A percentile compares a stretch with the other conserved stretches of the same genome.
These are phyloP conservation scores for Chiridota heheva DNA, from an alignment of 35 echinoderm and acorn worm genomes.

Conservation along the genomic window DNA sequence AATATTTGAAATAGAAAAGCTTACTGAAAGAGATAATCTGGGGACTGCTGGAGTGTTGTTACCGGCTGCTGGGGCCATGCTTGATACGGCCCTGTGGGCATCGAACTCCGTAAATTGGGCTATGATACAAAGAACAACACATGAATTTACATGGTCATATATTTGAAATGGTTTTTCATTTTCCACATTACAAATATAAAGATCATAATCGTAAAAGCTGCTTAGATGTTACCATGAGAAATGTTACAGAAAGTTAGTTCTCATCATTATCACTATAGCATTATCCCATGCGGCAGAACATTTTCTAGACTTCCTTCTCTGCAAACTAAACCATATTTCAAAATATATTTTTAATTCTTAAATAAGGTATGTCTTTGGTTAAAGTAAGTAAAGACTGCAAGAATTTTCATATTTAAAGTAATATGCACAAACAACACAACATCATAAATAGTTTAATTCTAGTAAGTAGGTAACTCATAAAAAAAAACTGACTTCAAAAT, in stretches of 20 bases:
- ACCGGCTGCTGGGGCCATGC: slow-evolving; percentile 53
- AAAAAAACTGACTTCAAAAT: too few relatives aligned
- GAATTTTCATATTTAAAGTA: not conserved
- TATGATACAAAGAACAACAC: slow-evolving; percentile 8
- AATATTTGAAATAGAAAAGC: too few relatives aligned
- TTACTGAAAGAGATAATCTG: slow-evolving; percentile 93
- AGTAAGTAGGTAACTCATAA: too few relatives aligned
- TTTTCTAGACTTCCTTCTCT: too few relatives aligned
- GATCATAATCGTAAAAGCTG: too few relatives aligned
- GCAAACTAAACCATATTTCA: not conserved
- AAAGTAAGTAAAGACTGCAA: not conserved
- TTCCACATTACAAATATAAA: too few relatives aligned
- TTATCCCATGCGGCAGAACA: too few relatives aligned
- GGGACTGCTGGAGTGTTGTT: slow-evolving; percentile 33
- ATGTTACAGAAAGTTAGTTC: not conserved
- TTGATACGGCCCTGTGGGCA: slow-evolving; percentile 57
- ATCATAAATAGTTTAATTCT: too few relatives aligned
- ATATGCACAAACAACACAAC: too few relatives aligned
- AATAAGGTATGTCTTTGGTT: not conserved
- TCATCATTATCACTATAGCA: not conserved
- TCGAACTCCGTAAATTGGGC: slow-evolving; percentile 44
- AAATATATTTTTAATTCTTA: not conserved
- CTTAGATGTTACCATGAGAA: too few relatives aligned
- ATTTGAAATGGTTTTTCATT: too few relatives aligned
- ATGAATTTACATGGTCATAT: too few relatives aligned